Conservation (phyloP, 2,113 vertebrate genomes). For the Semnornis frantzii region DNA sequence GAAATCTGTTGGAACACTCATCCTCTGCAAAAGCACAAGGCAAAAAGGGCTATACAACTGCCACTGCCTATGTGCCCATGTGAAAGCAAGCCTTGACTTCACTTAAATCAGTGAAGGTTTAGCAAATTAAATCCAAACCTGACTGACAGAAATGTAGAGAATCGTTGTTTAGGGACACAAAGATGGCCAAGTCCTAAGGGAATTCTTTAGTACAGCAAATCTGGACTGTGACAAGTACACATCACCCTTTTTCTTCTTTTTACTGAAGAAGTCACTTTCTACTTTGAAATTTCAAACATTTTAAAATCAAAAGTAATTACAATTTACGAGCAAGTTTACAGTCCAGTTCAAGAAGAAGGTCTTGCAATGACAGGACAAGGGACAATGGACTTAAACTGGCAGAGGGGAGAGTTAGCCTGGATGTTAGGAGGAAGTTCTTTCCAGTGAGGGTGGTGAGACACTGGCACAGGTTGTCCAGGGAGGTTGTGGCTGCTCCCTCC, state of each 20-base stretch:
- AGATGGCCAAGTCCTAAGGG: background rate
- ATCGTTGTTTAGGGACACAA: background rate
- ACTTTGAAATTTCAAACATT: background rate
- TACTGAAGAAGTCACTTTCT: background rate
- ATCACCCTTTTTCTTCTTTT: background rate
- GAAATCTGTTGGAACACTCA: background rate
- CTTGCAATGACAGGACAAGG: no score
- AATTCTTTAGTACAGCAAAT: background rate
- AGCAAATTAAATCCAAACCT: background rate
- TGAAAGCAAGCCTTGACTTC: background rate
- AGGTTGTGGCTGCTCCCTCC: no score
- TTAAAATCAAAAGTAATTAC: background rate
- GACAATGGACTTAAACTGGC: no score
- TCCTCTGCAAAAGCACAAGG: background rate
- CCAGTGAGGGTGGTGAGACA: no score
- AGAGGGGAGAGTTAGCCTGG: no score
- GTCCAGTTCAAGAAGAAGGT: background rate
- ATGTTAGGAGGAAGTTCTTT: no score
- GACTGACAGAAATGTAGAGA: background rate
- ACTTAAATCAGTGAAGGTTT: background rate
- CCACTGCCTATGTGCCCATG: rapidly evolving
- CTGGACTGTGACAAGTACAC: background rate
- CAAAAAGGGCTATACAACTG: background rate
- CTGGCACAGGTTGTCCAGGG: no score
- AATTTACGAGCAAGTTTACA: background rate